Evolutionary conservation across 1,140 invertebrate genomes (phyloP).

Genomic region (Grapholita molesta): DNA sequence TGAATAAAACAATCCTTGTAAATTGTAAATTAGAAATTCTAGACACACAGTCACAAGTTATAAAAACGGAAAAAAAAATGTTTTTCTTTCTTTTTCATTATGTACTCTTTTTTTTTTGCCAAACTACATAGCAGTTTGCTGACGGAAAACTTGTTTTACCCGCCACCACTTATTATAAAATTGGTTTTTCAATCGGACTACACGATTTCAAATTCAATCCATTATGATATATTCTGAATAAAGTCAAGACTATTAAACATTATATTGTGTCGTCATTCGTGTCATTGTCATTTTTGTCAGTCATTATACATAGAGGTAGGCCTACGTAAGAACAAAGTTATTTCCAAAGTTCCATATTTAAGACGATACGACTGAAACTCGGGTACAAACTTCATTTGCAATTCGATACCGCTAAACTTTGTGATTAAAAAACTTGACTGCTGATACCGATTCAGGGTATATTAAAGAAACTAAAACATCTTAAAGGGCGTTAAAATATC

Average conservation of each 20-base stretch:
- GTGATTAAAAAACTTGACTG: slow-evolving; percentile 14
- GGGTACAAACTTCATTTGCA: slow-evolving; percentile 9
- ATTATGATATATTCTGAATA: neutral
- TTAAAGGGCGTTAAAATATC: neutral
- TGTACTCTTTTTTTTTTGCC: too few relatives aligned
- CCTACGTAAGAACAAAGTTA: neutral
- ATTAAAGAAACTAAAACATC: neutral
- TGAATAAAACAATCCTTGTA: too few relatives aligned
- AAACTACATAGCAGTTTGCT: too few relatives aligned
- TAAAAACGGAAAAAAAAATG: too few relatives aligned
- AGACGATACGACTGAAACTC: neutral
- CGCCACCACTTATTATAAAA: too few relatives aligned
- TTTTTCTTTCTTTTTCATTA: too few relatives aligned
- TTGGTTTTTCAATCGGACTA: too few relatives aligned
- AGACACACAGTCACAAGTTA: too few relatives aligned
- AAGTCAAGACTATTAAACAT: neutral
- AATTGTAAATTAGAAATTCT: too few relatives aligned
- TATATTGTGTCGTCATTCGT: too few relatives aligned
- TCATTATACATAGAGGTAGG: neutral
- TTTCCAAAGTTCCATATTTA: neutral
- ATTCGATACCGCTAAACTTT: slow-evolving; percentile 8
- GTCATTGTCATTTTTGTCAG: too few relatives aligned
- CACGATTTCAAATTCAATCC: neutral
- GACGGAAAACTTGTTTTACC: too few relatives aligned
- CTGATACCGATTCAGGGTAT: neutral